A percentile compares a stretch with the other conserved stretches of the same genome.
Evolutionary conservation across 2,113 vertebrate species (phyloP).

Genomic region (Pampusana beccarii): DNA sequence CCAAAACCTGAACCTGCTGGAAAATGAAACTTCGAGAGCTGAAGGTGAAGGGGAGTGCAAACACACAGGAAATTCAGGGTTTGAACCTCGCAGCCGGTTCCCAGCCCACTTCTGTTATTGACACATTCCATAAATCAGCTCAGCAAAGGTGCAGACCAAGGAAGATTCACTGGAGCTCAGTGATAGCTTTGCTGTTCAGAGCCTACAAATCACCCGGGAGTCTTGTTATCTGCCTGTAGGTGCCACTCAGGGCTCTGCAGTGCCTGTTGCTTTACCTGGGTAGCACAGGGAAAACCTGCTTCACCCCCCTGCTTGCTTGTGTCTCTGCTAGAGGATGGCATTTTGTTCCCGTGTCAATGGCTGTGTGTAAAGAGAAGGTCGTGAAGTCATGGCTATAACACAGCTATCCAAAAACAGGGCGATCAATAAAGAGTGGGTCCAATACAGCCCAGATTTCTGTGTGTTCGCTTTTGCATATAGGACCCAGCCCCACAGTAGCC

Average conservation of each 20-base stretch:
- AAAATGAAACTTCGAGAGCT: not conserved
- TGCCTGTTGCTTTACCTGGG: not conserved
- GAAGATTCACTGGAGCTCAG: not conserved
- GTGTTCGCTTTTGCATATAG: not conserved
- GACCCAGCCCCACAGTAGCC: not conserved
- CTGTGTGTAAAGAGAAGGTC: not conserved
- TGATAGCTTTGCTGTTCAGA: constrained; percentile 1
- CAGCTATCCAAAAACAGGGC: not conserved
- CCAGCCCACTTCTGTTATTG: not conserved
- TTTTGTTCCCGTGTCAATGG: not conserved
- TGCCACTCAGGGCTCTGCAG: not conserved
- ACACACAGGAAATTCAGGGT: not conserved
- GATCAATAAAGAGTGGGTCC: not conserved
- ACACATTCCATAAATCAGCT: not conserved
- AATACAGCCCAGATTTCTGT: fast-evolving
- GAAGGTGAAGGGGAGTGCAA: not conserved
- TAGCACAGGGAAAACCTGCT: not conserved
- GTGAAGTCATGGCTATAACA: not conserved
- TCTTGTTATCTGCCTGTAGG: not conserved
- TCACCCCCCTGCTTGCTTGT: not conserved
- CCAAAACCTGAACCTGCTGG: not conserved
- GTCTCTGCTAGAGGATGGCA: not conserved
- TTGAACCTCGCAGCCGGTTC: not conserved
- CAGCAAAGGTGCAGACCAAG: not conserved
- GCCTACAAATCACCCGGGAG: not conserved